Conservation (phyloP, 2,888 invertebrate species). For the Ormyrus labotus region DNA sequence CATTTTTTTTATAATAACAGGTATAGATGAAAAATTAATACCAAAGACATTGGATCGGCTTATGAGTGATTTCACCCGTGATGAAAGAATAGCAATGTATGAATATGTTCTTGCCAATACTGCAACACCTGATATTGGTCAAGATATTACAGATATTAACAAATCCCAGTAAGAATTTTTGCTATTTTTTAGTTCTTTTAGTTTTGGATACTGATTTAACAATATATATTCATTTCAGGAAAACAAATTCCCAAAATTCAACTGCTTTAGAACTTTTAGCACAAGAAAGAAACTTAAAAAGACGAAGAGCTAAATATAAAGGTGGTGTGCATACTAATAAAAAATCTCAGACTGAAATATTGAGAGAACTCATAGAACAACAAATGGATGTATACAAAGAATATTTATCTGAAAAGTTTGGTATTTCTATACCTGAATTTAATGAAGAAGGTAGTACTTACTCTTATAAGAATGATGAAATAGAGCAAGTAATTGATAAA, state of each 20-base stretch:
- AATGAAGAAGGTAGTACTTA: background rate
- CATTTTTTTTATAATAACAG: conserved; percentile 65
- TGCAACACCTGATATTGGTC: conserved; percentile 67
- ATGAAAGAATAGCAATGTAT: conserved; percentile 72
- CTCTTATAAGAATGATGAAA: background rate
- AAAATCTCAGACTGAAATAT: conserved; percentile 71
- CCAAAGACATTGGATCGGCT: conserved; percentile 74
- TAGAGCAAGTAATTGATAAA: conserved; percentile 1
- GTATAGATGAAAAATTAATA: conserved; percentile 69
- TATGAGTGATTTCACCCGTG: conserved; percentile 72
- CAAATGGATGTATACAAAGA: conserved; percentile 73
- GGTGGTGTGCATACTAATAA: conserved; percentile 73
- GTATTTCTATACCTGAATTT: conserved; percentile 7
- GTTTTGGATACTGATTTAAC: background rate
- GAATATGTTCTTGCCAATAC: conserved; percentile 72
- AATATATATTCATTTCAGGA: conserved; percentile 58
- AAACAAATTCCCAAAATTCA: conserved; percentile 55
- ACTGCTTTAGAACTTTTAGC: conserved; percentile 68
- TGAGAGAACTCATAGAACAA: conserved; percentile 72
- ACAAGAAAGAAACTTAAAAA: conserved; percentile 71
- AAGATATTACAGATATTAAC: conserved; percentile 66
- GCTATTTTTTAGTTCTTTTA: conserved; percentile 18
- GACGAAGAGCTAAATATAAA: conserved; percentile 70
- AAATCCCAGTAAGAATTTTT: conserved; percentile 43
- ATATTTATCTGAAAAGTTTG: conserved; percentile 59